Conservation (phyloP, 1,140 invertebrate species). For the Hypothenemus hampei region DNA sequence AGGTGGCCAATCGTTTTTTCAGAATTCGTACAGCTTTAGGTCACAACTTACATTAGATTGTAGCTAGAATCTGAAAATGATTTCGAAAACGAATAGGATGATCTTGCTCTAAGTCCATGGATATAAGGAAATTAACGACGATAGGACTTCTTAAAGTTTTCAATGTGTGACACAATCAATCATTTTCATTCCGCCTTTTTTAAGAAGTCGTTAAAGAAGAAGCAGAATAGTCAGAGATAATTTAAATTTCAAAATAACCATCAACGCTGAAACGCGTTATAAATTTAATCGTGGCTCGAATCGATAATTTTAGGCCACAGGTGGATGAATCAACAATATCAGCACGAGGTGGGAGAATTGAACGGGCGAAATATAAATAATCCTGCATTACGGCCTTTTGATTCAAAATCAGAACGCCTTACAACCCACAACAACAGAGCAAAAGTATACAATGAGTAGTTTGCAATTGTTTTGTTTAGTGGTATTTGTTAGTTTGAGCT, state of each 20-base stretch:
- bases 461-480: not conserved
- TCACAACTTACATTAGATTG: too few relatives aligned
- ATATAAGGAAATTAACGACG: too few relatives aligned
- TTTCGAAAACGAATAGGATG: too few relatives aligned
- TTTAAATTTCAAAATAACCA: conserved; percentile 14
- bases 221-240: too few relatives aligned
- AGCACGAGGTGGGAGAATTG: not conserved
- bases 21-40: too few relatives aligned
- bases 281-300: conserved; percentile 17
- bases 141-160: too few relatives aligned
- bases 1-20: too few relatives aligned
- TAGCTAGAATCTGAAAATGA: too few relatives aligned
- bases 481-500: not conserved
- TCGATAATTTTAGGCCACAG: conserved; percentile 7
- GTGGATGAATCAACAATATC: conserved; percentile 14
- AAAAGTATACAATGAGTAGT: conserved; percentile 1
- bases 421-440: not conserved
- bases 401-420: conserved; percentile 1
- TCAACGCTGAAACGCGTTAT: conserved; percentile 16
- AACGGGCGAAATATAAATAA: conserved; percentile 15
- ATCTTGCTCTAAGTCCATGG: too few relatives aligned
- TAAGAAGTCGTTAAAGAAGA: too few relatives aligned
- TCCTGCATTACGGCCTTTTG: conserved; percentile 1
- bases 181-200: too few relatives aligned
- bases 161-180: too few relatives aligned